Base-by-base conservation (phyloP, 2,113 vertebrate genomes). In the Axis porcinus region DNA sequence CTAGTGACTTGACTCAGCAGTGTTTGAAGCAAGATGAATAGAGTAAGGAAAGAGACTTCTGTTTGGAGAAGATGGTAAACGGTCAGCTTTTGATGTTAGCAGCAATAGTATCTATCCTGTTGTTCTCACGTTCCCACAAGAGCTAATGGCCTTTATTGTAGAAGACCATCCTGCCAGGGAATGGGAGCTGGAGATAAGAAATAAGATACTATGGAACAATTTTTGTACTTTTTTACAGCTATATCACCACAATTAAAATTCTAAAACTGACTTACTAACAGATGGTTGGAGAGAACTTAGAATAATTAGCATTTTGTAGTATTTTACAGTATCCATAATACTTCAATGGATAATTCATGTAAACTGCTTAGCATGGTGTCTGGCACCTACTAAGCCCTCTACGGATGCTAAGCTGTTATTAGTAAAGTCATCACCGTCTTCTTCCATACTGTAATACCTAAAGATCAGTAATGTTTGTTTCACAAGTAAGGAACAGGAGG, bases 241-340 rank as follows among this genome's bases (percentile, higher is more conserved):
- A 6, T 54, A 12, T 47, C 64, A 21, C 79, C 70, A 52, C 86
- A 96, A 60, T 89, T 96, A 54, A 36, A 76, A 94, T 85, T 95
- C 91, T 94, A 76, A 88, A 95, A 84, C 57, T 95, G 52, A 30
- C 89, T 94, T 90, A 67, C 58, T 43, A 96, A 86, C 91, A 93
- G 93, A 92, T 62, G 62, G 90, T 45, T 83, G 74, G 89, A 45
- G 54, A 64, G 43, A 96, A 70, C 27, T 95, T 94, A 62, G 67
- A 93, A 57, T 84, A 64, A 78, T 79, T 83, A 93, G 84, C 92
- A 87, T 91, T 86, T 50, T 89, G 23, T 93, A 84, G 96, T 82
- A 81, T 79, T 95, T 95, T 92, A 95, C 62, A 95, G 74, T 87
- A 76, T 54, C 79, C 91, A 4, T 89, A 85, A 60, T 83, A 58